phyloP scores from a whole-genome alignment of 2,888 invertebrate species.

The Ectemnius continuus region DNA sequence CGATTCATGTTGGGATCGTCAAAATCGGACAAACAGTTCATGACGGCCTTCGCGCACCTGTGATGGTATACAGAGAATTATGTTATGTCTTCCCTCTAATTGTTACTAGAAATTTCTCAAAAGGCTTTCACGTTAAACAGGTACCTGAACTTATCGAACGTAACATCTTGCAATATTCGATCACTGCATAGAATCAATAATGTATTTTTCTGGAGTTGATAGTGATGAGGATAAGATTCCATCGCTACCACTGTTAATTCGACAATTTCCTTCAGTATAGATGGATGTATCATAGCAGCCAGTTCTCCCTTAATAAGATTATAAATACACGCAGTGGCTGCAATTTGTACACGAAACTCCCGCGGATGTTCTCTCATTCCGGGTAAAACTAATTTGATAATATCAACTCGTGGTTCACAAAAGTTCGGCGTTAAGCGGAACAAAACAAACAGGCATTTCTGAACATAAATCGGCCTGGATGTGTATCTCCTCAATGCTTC shows the following conservation, averaged over 20 bases:
- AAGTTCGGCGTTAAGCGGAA: slow-evolving; percentile 80
- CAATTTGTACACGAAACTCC: slow-evolving; percentile 85
- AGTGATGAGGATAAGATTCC: slow-evolving; percentile 84
- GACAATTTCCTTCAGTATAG: slow-evolving; percentile 82
- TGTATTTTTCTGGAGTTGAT: slow-evolving; percentile 86
- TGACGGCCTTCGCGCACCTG: slow-evolving; percentile 84
- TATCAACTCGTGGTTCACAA: slow-evolving; percentile 81
- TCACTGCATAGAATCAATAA: slow-evolving; percentile 87
- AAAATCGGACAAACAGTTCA: slow-evolving; percentile 85
- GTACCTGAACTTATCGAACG: slow-evolving; percentile 81
- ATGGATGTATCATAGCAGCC: slow-evolving; percentile 83
- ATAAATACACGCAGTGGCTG: slow-evolving; percentile 87
- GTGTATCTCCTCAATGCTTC: slow-evolving; percentile 82
- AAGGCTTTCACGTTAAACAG: slow-evolving; percentile 13
- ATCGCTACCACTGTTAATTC: slow-evolving; percentile 84
- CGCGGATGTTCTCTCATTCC: slow-evolving; percentile 79
- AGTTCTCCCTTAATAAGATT: slow-evolving; percentile 85
- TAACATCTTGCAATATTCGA: slow-evolving; percentile 86
- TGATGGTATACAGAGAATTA: slow-evolving; percentile 20
- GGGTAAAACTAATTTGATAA: slow-evolving; percentile 81
- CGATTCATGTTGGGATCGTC: slow-evolving; percentile 85
- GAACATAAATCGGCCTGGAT: slow-evolving; percentile 81
- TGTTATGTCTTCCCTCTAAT: not conserved
- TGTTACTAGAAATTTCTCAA: slow-evolving; percentile 16
- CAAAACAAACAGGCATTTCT: slow-evolving; percentile 84